These are phyloP conservation scores for Dicranocentrus wangi DNA, from an alignment of 2,888 invertebrate species.

Conservation along the genomic window DNA sequence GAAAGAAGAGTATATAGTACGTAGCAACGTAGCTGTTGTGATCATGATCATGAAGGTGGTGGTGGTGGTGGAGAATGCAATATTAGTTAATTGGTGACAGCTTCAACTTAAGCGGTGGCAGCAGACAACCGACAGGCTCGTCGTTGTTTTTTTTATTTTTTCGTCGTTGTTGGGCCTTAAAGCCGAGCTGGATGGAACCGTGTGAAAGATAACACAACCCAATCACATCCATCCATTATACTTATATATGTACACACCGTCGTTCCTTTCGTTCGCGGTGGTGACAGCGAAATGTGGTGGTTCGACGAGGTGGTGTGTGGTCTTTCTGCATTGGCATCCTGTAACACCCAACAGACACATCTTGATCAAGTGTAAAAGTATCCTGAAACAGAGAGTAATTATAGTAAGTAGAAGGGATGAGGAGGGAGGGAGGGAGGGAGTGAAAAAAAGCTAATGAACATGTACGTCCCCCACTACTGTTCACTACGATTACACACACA, in stretches of 20 bases:
- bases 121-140: neutral
- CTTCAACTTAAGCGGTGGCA: neutral
- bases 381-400: slow-evolving; percentile 26
- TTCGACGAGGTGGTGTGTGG: slow-evolving; percentile 4
- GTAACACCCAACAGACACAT: neutral
- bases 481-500: neutral
- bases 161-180: no score
- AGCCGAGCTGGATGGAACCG: neutral
- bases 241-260: neutral
- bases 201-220: slow-evolving; percentile 27
- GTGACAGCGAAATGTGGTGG: slow-evolving; percentile 3
- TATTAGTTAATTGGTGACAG: neutral
- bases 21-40: neutral
- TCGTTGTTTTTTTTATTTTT: no score
- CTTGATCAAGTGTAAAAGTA: slow-evolving; percentile 21
- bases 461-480: slow-evolving; percentile 32
- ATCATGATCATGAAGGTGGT: no score
- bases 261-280: neutral
- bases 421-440: neutral
- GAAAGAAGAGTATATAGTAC: neutral
- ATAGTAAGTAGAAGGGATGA: slow-evolving; percentile 10
- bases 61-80: neutral
- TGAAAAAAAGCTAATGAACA: slow-evolving; percentile 34
- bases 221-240: neutral
- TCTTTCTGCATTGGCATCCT: neutral